Evolutionary conservation across 1,140 invertebrate genomes (phyloP).

Genomic region (Papilio xuthus): DNA sequence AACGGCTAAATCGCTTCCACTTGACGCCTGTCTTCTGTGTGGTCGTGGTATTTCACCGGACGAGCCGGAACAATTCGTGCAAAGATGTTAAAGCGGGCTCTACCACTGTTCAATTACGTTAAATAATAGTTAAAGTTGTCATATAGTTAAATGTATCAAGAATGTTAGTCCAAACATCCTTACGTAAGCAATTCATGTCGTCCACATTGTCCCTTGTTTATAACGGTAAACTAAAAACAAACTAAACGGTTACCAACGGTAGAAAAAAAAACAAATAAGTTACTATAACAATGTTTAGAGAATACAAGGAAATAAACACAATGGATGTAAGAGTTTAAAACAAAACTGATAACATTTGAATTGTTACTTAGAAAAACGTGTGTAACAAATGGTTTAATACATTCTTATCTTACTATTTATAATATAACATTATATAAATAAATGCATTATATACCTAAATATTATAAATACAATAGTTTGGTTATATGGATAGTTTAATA

Average conservation of each 20-base stretch:
- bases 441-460: too few species aligned
- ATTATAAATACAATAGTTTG: too few species aligned
- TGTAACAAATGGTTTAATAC: not conserved
- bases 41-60: too few species aligned
- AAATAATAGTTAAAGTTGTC: too few species aligned
- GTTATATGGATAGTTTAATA: too few species aligned
- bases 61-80: too few species aligned
- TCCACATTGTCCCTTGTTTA: slow-evolving; percentile 12
- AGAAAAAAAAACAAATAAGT: slow-evolving; percentile 1
- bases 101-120: too few species aligned
- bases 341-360: not conserved
- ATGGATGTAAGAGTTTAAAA: not conserved
- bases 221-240: slow-evolving; percentile 8
- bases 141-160: not conserved
- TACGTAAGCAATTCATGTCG: not conserved
- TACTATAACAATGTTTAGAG: slow-evolving; percentile 13
- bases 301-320: slow-evolving; percentile 15
- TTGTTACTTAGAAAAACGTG: slow-evolving; percentile 1
- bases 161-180: not conserved
- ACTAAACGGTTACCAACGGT: not conserved
- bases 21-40: too few species aligned
- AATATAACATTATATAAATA: too few species aligned
- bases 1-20: too few species aligned
- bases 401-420: not conserved
- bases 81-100: too few species aligned